These are phyloP conservation scores for Acipenser ruthenus DNA, from an alignment of 2,797 vertebrate species.

Conservation along the genomic window DNA sequence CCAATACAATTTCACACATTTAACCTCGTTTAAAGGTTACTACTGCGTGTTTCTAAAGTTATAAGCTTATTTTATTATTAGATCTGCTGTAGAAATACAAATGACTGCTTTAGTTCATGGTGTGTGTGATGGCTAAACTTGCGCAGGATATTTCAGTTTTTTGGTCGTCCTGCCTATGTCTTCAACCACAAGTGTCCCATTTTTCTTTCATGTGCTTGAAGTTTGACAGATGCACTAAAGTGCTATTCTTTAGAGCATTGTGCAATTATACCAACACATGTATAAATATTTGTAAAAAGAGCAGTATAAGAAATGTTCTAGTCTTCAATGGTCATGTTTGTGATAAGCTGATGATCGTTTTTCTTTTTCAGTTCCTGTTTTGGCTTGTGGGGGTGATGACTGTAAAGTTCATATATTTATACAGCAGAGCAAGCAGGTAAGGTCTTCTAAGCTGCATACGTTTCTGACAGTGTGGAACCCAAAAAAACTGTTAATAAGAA, in stretches of 20 bases:
- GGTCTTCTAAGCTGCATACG: conserved; percentile 1
- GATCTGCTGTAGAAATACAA: no score
- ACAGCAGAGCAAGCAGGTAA: conserved; percentile 69
- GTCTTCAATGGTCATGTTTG: not conserved
- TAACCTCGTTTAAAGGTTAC: no score
- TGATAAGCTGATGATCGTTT: conserved; percentile 12
- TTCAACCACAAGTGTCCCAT: not conserved
- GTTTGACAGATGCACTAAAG: no score
- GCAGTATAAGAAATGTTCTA: no score
- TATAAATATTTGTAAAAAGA: no score
- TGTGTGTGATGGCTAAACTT: no score
- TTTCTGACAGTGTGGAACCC: not conserved
- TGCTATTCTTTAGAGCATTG: no score
- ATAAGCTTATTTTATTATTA: no score
- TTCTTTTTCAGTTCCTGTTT: conserved; percentile 66
- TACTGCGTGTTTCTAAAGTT: no score
- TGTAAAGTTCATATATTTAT: conserved; percentile 73
- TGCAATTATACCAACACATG: not conserved
- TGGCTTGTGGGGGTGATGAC: conserved; percentile 87
- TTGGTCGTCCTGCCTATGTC: not conserved
- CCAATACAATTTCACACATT: no score
- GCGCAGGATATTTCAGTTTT: conserved; percentile 2
- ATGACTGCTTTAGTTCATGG: no score
- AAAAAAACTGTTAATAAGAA: not conserved
- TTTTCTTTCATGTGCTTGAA: not conserved